Conservation (phyloP, 2,797 vertebrate species). For the Notolabrus celidotus region DNA sequence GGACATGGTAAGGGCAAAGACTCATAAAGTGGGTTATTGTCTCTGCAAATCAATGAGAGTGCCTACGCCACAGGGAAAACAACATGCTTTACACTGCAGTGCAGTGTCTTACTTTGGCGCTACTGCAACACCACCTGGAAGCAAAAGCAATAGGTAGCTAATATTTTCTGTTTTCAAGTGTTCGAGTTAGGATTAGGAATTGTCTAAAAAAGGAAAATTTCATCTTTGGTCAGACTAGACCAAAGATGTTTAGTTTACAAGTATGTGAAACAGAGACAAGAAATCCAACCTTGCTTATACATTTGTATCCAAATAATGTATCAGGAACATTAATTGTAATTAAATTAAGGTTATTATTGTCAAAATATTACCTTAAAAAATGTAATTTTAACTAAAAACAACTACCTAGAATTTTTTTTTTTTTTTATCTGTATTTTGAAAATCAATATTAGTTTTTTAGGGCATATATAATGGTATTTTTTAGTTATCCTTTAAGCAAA, state of each 20-base stretch:
- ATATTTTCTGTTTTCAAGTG: constrained; percentile 13
- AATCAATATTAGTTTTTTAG: no score
- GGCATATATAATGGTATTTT: no score
- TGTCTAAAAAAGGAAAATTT: background rate
- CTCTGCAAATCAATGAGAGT: constrained; percentile 80
- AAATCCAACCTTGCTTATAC: no score
- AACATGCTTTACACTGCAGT: constrained; percentile 15
- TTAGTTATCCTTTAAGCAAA: no score
- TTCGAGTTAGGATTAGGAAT: no score
- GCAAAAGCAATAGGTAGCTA: background rate
- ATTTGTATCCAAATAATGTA: no score
- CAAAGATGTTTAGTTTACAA: background rate
- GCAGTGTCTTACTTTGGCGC: constrained; percentile 15
- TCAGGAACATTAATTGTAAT: background rate
- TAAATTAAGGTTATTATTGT: no score
- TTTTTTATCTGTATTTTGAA: no score
- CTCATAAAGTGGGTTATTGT: constrained; percentile 80
- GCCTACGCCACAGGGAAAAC: constrained; percentile 46
- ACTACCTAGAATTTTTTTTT: no score
- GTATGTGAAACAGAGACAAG: background rate
- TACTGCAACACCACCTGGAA: constrained; percentile 20
- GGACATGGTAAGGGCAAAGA: constrained; percentile 67
- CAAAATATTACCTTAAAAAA: no score
- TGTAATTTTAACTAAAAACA: no score
- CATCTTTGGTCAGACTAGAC: no score